phyloP scores from a whole-genome alignment of 2,797 vertebrate genomes.

The Chromis chromis region DNA sequence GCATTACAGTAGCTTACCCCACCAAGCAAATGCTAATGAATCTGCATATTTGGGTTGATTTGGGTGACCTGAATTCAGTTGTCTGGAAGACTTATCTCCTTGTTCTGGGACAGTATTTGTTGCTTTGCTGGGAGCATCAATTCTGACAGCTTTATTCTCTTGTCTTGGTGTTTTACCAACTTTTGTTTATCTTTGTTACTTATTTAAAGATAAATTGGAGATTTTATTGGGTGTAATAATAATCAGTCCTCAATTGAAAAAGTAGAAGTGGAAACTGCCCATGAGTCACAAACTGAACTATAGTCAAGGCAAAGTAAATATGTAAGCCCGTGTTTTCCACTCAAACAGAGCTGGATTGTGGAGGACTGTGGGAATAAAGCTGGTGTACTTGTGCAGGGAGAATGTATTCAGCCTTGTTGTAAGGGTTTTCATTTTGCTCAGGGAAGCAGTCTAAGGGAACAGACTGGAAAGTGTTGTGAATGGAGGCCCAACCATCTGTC shows the following conservation, averaged over 20 bases:
- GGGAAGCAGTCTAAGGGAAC: conserved; percentile 73
- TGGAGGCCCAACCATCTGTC: conserved; percentile 75
- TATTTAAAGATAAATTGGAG: conserved; percentile 6
- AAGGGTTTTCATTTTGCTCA: conserved; percentile 77
- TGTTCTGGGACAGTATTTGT: conserved; percentile 34
- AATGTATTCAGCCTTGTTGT: conserved; percentile 67
- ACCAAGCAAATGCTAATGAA: conserved; percentile 65
- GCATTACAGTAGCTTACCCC: conserved; percentile 59
- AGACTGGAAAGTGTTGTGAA: conserved; percentile 71
- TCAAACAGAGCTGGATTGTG: conserved; percentile 46
- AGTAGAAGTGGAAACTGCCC: background rate
- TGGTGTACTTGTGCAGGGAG: conserved; percentile 55
- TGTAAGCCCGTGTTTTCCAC: conserved; percentile 41
- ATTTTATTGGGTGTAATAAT: background rate
- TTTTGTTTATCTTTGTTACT: conserved; percentile 12
- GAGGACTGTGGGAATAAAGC: conserved; percentile 63
- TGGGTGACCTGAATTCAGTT: conserved; percentile 75
- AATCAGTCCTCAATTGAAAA: background rate
- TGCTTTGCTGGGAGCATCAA: conserved; percentile 13
- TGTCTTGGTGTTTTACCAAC: background rate
- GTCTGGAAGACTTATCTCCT: conserved; percentile 63
- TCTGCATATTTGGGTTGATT: conserved; percentile 73
- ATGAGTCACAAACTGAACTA: conserved; percentile 5
- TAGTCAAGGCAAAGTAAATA: conserved; percentile 43
- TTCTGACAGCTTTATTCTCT: conserved; percentile 1